phyloP scores from a whole-genome alignment of 2,113 vertebrate species.

The Saccopteryx leptura region DNA sequence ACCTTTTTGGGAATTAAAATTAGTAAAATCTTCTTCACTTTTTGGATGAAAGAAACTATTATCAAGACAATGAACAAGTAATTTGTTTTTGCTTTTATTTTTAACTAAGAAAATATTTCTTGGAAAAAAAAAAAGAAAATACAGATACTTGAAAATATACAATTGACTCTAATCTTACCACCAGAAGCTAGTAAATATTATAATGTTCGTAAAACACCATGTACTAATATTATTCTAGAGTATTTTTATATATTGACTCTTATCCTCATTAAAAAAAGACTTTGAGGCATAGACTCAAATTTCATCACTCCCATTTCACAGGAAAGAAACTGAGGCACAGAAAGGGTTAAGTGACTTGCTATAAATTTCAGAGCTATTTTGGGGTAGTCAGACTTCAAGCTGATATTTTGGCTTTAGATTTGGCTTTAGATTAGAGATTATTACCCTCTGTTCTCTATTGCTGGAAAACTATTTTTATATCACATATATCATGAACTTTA shows the following conservation, averaged over 20 bases:
- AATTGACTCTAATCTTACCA: not conserved
- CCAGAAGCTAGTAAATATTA: not conserved
- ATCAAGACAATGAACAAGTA: not conserved
- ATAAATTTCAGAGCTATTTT: not conserved
- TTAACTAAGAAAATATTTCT: not conserved
- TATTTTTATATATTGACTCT: not conserved
- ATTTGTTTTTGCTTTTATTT: not conserved
- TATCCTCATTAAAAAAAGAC: not conserved
- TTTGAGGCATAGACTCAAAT: not conserved
- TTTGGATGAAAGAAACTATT: not conserved
- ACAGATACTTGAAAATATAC: not conserved
- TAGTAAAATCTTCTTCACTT: not conserved
- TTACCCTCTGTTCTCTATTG: not conserved
- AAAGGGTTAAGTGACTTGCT: not conserved
- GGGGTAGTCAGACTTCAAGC: not conserved
- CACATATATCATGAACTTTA: not conserved
- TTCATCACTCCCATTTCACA: not conserved
- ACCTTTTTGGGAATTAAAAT: constrained; percentile 13
- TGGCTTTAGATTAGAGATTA: not conserved
- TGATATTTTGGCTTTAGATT: not conserved
- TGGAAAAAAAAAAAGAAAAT: not conserved
- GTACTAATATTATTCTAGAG: not conserved
- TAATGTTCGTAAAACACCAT: not conserved
- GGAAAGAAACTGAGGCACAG: not conserved
- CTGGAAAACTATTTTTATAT: not conserved